phyloP scores from a whole-genome alignment of 2,113 vertebrate species.

The Elephantulus edwardii region DNA sequence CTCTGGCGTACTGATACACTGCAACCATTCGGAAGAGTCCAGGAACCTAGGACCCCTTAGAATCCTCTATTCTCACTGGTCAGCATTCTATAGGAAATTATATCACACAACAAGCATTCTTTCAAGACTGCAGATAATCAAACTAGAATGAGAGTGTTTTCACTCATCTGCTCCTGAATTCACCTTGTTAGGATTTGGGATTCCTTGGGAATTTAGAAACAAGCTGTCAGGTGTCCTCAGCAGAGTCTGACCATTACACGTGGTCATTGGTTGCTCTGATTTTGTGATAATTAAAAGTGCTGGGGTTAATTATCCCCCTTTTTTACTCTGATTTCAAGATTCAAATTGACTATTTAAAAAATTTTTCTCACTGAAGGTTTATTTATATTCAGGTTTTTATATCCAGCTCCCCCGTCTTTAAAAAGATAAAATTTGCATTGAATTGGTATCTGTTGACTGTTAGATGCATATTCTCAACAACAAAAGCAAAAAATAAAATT shows the following conservation, averaged over 20 bases:
- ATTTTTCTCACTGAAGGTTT: neutral
- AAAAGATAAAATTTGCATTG: neutral
- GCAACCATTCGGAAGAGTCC: neutral
- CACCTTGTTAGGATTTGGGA: neutral
- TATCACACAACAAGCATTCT: neutral
- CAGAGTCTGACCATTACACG: neutral
- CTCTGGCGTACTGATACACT: neutral
- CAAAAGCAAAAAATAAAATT: too few species aligned
- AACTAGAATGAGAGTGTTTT: neutral
- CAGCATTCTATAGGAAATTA: neutral
- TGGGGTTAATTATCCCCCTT: neutral
- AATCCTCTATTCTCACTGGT: neutral
- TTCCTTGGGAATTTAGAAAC: neutral
- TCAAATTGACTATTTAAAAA: neutral
- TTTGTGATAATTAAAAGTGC: neutral
- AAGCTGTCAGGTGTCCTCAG: neutral
- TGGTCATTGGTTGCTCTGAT: rapidly evolving
- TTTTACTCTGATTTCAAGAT: neutral
- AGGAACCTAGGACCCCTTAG: too few species aligned
- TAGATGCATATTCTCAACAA: too few species aligned
- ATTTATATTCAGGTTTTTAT: neutral
- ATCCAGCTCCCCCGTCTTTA: neutral
- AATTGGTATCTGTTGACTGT: neutral
- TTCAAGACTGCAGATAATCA: neutral
- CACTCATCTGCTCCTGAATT: neutral